Evolutionary conservation across 2,797 vertebrate species (phyloP).

Genomic region (Amphiprion clarkii): DNA sequence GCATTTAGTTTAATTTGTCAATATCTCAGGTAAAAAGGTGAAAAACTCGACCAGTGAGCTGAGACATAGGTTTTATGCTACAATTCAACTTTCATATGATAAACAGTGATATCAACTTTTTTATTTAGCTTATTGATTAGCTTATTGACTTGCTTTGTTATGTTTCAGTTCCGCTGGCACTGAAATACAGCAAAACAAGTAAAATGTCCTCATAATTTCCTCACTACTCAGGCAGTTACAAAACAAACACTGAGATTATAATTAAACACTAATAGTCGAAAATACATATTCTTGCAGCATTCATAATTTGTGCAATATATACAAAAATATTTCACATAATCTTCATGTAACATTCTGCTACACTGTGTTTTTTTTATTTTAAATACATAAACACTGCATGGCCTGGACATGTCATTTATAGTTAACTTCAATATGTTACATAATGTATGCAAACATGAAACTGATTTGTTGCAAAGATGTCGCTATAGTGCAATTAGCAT

Average conservation of each 20-base stretch:
- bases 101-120: not conserved
- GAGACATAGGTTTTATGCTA: not conserved
- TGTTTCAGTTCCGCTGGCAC: not conserved
- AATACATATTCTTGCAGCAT: not conserved
- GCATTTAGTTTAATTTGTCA: not conserved
- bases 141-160: not conserved
- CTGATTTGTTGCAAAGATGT: not conserved
- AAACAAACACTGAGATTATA: not conserved
- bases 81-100: not conserved
- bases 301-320: not conserved
- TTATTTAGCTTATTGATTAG: not conserved
- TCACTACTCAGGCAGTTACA: not conserved
- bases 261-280: slow-evolving; percentile 1
- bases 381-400: slow-evolving; percentile 8
- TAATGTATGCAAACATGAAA: slow-evolving; percentile 1
- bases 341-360: not conserved
- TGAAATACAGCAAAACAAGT: not conserved
- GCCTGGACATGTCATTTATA: not conserved
- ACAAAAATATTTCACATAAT: slow-evolving; percentile 1
- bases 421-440: not conserved
- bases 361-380: slow-evolving; percentile 4
- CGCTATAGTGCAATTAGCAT: slow-evolving; percentile 21
- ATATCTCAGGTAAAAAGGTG: not conserved
- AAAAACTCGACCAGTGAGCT: not conserved
- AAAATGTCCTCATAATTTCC: not conserved